Evolutionary conservation across 2,113 vertebrate genomes (phyloP).

Genomic region (Neolamprologus sp.): DNA sequence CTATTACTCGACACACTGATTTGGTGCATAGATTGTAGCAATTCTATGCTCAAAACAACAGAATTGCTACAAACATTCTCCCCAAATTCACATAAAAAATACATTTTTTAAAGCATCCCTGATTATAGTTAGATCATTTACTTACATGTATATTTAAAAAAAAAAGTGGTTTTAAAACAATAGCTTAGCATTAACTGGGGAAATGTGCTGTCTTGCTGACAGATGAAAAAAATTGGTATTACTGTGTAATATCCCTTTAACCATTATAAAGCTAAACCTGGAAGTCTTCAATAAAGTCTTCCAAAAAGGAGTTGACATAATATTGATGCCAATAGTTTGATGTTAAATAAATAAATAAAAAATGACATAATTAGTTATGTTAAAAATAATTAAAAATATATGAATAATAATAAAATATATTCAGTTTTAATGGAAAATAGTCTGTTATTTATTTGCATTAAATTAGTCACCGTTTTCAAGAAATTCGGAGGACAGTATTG

Average conservation of each 20-base stretch:
- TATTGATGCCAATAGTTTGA: neutral
- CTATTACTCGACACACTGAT: neutral
- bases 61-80: neutral
- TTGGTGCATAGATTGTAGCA: neutral
- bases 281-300: neutral
- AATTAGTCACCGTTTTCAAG: neutral
- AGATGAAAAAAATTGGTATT: neutral
- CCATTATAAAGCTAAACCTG: neutral
- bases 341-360: neutral
- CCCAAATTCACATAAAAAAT: neutral
- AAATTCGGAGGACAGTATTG: neutral
- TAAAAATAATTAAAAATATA: fast-evolving
- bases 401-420: neutral
- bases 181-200: neutral
- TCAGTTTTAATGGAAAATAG: neutral
- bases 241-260: neutral
- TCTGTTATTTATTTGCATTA: neutral
- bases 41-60: neutral
- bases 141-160: neutral
- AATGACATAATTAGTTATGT: neutral
- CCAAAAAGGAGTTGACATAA: neutral
- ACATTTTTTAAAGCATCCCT: neutral
- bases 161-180: neutral
- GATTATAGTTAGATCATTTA: neutral
- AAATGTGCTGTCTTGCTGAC: neutral